A percentile compares a stretch with the other conserved stretches of the same genome.
phyloP scores from a whole-genome alignment of 1,140 invertebrate species.

The Cylas formicarius region DNA sequence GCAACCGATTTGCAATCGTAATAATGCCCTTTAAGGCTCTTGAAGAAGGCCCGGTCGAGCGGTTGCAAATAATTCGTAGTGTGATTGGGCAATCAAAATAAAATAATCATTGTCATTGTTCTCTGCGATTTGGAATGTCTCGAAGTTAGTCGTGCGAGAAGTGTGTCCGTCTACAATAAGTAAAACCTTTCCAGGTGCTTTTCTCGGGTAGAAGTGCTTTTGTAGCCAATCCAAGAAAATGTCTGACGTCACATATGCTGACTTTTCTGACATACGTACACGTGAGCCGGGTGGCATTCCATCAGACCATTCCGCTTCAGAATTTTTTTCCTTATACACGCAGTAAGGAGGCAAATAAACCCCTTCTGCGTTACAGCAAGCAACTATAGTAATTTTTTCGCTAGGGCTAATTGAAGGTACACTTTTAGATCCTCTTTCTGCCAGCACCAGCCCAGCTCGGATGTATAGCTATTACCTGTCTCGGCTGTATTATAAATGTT shows the following conservation, averaged over 20 bases:
- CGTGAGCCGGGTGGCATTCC: slow-evolving; percentile 33
- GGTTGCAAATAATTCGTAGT: slow-evolving; percentile 35
- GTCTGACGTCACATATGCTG: slow-evolving; percentile 36
- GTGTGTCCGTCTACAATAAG: slow-evolving; percentile 42
- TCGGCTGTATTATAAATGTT: slow-evolving; percentile 16
- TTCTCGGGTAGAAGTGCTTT: slow-evolving; percentile 36
- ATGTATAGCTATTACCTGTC: slow-evolving; percentile 32
- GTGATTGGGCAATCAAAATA: slow-evolving; percentile 33
- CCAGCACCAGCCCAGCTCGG: slow-evolving; percentile 31
- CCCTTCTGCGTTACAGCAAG: slow-evolving; percentile 25
- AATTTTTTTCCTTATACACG: slow-evolving; percentile 38
- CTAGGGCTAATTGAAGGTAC: slow-evolving; percentile 7
- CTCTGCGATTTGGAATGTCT: slow-evolving; percentile 27
- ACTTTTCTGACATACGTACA: slow-evolving; percentile 38
- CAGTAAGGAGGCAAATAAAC: slow-evolving; percentile 21
- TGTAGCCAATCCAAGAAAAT: slow-evolving; percentile 39
- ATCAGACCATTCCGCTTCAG: slow-evolving; percentile 37
- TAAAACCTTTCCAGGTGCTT: slow-evolving; percentile 36
- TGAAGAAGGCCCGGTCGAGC: slow-evolving; percentile 32
- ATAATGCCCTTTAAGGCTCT: slow-evolving; percentile 29
- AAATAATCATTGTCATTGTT: slow-evolving; percentile 29
- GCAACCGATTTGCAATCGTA: no score
- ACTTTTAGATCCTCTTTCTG: slow-evolving; percentile 34
- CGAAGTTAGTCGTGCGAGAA: slow-evolving; percentile 31
- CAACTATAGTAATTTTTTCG: slow-evolving; percentile 31